Conservation (phyloP, 2,888 invertebrate genomes). For the Diogma glabrata region DNA sequence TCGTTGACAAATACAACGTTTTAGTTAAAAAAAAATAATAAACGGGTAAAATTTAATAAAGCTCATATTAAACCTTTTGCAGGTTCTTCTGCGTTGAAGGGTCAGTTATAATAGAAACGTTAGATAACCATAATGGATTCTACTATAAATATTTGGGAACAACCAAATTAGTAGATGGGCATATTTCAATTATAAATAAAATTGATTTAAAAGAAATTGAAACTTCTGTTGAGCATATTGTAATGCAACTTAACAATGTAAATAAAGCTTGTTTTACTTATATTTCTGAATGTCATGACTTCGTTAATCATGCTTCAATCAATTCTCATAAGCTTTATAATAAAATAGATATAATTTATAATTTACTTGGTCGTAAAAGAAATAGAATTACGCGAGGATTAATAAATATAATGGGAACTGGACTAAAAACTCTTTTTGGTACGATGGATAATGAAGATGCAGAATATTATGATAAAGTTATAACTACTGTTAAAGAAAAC, state of each 20-base stretch:
- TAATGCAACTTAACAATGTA: not conserved
- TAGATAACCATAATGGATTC: not conserved
- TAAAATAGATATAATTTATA: not conserved
- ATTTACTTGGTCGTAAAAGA: too few species aligned
- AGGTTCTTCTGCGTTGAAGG: not conserved
- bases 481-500: not conserved
- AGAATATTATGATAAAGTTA: not conserved
- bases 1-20: not conserved
- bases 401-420: too few species aligned
- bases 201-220: not conserved
- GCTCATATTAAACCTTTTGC: not conserved
- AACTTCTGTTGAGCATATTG: not conserved
- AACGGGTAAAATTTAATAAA: not conserved
- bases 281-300: not conserved
- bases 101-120: not conserved
- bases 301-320: not conserved
- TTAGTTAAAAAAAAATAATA: not conserved
- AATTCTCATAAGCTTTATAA: not conserved
- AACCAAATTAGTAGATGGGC: not conserved
- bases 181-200: not conserved
- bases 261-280: not conserved
- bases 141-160: not conserved
- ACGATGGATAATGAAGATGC: not conserved
- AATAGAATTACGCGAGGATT: too few species aligned
- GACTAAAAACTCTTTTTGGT: not conserved